These are phyloP conservation scores for Ciconia boyciana DNA, from an alignment of 2,113 vertebrate species.

Conservation along the genomic window DNA sequence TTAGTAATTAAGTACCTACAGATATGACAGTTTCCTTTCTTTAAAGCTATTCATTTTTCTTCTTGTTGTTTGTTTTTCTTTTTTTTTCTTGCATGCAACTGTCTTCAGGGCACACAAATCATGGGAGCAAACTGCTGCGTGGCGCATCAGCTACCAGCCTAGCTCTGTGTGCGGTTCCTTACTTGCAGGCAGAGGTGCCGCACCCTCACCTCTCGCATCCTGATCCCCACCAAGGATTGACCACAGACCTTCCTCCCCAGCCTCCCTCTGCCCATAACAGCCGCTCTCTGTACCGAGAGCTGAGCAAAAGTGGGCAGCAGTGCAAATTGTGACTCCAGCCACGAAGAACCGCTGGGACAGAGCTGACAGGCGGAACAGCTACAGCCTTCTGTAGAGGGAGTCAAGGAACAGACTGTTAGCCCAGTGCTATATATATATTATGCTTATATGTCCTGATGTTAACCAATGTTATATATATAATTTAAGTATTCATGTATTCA, in stretches of 20 bases:
- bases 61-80: not conserved
- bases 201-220: not conserved
- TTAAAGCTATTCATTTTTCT: not conserved
- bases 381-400: not conserved
- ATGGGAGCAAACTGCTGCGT: accelerated
- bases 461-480: constrained; percentile 42
- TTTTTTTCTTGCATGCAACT: not conserved
- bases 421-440: constrained; percentile 14
- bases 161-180: not conserved
- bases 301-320: not conserved
- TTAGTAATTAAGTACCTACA: constrained; percentile 56
- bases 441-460: constrained; percentile 27
- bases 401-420: not conserved
- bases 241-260: not conserved
- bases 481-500: constrained; percentile 66
- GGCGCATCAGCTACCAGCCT: not conserved
- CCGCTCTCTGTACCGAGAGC: not conserved
- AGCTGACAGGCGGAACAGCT: not conserved
- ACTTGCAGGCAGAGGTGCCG: not conserved
- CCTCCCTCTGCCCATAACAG: not conserved
- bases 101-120: not conserved
- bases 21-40: constrained; percentile 8
- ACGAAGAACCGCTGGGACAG: not conserved
- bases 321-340: not conserved
- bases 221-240: accelerated